Evolutionary conservation across 2,113 vertebrate species (phyloP).

Genomic region (Hirundichthys speculiger): DNA sequence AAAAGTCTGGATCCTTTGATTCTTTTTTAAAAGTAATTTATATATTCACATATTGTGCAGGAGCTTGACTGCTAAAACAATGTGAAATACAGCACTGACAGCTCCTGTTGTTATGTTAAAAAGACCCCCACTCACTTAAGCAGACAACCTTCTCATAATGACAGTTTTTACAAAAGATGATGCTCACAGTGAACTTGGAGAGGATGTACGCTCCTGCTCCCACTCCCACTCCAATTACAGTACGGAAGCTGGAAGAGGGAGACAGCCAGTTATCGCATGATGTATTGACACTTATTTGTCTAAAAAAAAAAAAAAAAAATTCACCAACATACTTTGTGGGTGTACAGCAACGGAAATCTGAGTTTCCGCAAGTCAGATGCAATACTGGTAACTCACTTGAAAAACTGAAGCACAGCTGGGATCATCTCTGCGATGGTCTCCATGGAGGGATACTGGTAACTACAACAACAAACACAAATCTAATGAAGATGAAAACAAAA

Average conservation of each 20-base stretch:
- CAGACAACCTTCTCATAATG: neutral
- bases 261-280: conserved; percentile 4
- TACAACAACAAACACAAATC: conserved; percentile 44
- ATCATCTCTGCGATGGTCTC: conserved; percentile 92
- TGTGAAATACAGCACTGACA: neutral
- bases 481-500: neutral
- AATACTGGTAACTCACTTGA: conserved; percentile 83
- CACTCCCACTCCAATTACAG: conserved; percentile 90
- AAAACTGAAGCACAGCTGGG: conserved; percentile 87
- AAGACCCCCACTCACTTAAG: neutral
- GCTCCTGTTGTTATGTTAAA: neutral
- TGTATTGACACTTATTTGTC: neutral
- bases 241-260: conserved; percentile 83
- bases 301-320: neutral
- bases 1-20: neutral
- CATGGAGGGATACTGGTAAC: conserved; percentile 90
- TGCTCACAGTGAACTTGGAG: conserved; percentile 87
- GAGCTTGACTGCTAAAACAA: neutral
- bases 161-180: neutral
- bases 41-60: neutral
- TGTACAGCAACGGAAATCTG: conserved; percentile 53
- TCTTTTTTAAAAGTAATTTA: neutral
- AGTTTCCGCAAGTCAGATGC: neutral
- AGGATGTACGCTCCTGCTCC: conserved; percentile 90
- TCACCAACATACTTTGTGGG: neutral